Evolutionary conservation across 2,888 invertebrate species (phyloP), one percentile per base, ranked within the genome.

Genomic region (Dastarcus helophoroides): DNA sequence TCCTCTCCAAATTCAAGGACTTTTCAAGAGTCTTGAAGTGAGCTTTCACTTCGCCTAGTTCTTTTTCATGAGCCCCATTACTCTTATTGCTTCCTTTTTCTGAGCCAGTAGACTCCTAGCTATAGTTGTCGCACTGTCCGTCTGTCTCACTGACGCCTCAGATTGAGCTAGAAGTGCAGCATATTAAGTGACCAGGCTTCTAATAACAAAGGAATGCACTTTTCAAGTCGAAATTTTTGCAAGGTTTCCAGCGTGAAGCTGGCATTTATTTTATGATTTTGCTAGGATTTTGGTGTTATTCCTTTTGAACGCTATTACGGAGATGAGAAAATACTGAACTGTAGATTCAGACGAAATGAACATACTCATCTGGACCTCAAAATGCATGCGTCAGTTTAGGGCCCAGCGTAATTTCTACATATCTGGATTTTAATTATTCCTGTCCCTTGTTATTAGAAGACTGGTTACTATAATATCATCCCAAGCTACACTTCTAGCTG

Each of bases 381-480:
- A 64, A 85, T 93, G 80, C 54, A 93, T 98, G 95, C 76, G 91
- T 31, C 64, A 97, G 37, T 98, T 98, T 69, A 73, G 97, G 32
- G 94, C 98, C 0, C 98, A 98, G 61, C 73, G 98, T 31, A 98
- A 98, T 64, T 91, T 97, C 58, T 97, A 97, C 64, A 97, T 98
- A 47, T 89, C 94, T 35, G 97, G 97, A 9, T 97, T 97, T 59
- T 75, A 97, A 1, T 71, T 98, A n/a, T 94, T 97, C 54, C 66
- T 98, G 33, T 80, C 86, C 37, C 69, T 95, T 43, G 90, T 95
- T 0, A 86, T 95, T 46, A 78, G 90, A 22, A 79, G 93, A 14
- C 64, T 98, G 41, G 78, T 90, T 2, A 76, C 73, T 29, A 64
- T 97, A 56, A 84, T 95, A 45, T 81, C 86, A 0, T 69, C 78